Conservation (phyloP, 2,797 vertebrate genomes). For the Pipistrellus pipistrellus region DNA sequence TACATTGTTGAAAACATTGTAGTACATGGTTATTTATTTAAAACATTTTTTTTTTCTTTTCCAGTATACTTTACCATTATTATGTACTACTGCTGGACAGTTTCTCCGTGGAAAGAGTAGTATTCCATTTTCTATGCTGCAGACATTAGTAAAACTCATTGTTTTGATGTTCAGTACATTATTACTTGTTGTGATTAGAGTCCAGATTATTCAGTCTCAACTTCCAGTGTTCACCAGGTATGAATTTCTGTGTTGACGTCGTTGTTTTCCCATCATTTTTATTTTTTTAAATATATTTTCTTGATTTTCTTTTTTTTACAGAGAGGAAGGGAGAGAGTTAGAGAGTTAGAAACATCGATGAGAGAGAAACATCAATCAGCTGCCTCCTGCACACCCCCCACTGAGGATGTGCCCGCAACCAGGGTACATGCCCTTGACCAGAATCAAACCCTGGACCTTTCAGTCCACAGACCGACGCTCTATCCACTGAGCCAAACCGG, state of each 20-base stretch:
- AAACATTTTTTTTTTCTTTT: constrained; percentile 68
- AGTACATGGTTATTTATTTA: constrained; percentile 6
- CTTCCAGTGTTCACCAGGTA: constrained; percentile 99
- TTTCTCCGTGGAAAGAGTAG: constrained; percentile 94
- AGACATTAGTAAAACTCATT: constrained; percentile 96
- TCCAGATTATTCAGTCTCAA: constrained; percentile 99
- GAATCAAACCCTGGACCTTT: no score
- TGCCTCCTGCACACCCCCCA: no score
- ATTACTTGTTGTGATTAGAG: constrained; percentile 96
- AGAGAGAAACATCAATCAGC: no score
- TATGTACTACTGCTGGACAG: constrained; percentile 92
- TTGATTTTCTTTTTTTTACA: no score
- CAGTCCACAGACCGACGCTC: no score
- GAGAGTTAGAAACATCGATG: no score
- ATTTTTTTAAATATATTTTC: not conserved
- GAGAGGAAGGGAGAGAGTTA: no score
- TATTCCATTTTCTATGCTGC: constrained; percentile 95
- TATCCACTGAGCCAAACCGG: no score
- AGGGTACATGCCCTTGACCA: no score
- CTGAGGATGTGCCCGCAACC: no score
- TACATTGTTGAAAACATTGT: not conserved
- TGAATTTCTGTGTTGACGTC: constrained; percentile 49
- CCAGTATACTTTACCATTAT: constrained; percentile 95
- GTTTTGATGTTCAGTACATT: constrained; percentile 97
- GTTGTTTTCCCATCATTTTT: not conserved